Base-by-base conservation (phyloP, 2,797 vertebrate genomes). In the Diplodus sargus region DNA sequence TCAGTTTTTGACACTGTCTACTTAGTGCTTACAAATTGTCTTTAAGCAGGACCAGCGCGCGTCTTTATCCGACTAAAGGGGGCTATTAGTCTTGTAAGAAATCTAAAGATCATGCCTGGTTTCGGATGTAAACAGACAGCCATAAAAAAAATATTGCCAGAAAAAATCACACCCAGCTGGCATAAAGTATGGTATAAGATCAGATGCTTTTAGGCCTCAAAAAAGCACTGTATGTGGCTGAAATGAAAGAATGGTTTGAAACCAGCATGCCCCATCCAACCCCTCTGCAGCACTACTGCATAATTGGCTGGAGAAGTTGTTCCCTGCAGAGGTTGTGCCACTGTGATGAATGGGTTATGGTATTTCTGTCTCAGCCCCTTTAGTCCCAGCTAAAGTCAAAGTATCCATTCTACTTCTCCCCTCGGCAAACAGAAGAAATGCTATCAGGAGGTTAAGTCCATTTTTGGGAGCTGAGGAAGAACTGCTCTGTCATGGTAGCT, bases 291-390 rank as follows among this genome's bases (percentile, higher is more conserved):
- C 52, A 70, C 30, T 5, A 20, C 48, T 51, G 61, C 81, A 54
- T 79, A 85, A 81, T 56, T 83, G 70, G 56, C 25, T 39, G 15
- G 62, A 89, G 67, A 85, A 64, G 53, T 67, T 25, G 69, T 47
- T 82, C 78, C 72, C 83, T 84, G 76, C 51, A 81, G 85, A 70
- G 43, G 61, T 65, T 67, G 59, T 75, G 61, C 58, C 43, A 77
- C 73, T 73, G 63, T 83, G 85, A 87, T 78, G 78, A 86, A 69
- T 69, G 58, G 58, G 59, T 76, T 66, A 57, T 72, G 70, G 66
- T 83, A 60, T 82, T 81, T 84, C 76, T 74, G 74, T 78, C 61
- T 75, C 51, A 67, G 54, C 61, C 52, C 60, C 61, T 64, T 72
- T 43, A 58, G 57, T 67, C 57, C 0, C 20, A 20, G 53, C 72